Base-by-base conservation (phyloP, 2,797 vertebrate genomes). In the Aselliscus stoliczkanus region DNA sequence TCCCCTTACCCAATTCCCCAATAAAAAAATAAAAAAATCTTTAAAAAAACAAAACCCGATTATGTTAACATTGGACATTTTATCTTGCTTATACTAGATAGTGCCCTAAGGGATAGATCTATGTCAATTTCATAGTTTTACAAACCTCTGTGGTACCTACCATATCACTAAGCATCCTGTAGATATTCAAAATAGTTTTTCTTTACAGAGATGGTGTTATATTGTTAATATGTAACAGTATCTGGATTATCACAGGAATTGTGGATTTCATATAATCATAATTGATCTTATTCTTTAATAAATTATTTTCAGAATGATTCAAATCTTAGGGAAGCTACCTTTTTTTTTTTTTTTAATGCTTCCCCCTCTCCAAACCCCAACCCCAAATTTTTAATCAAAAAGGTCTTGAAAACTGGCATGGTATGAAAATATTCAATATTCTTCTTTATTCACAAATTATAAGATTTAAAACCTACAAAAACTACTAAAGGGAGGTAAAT, bases 391-490 rank as follows among this genome's bases (percentile, higher is more conserved):
- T 85, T 73, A 64, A 83, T 85, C 39, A 73, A 60, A 93, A 86
- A 92, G 21, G 21, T 67, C 54, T 47, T 73, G 20, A 95, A 83
- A 94, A 90, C 23, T 44, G 67, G 44, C 52, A 73, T 44, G 34
- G 25, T 34, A 92, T 64, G 13, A 73, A 89, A 95, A 62, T 82
- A 75, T 25, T 88, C 65, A 81, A 54, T 67, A 75, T 47, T 86
- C 29, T 65, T 76, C 64, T 83, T 83, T 23, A 80, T 31, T 80
- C 31, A 80, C 12, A 95, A 88, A 76, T 77, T 44, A 88, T 79
- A 91, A 67, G 29, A 56, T 90, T 62, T 14, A 91, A 93, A 93
- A 62, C 79, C 37, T 90, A 80, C 1, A 94, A 92, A 39, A 50
- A 86, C 4, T 37, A 64, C 27, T 37, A 96, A 88, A 91, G 27